A percentile compares a stretch with the other conserved stretches of the same genome.
Evolutionary conservation across 2,888 invertebrate genomes (phyloP).

Genomic region (Thysanoteuthis rhombus): DNA sequence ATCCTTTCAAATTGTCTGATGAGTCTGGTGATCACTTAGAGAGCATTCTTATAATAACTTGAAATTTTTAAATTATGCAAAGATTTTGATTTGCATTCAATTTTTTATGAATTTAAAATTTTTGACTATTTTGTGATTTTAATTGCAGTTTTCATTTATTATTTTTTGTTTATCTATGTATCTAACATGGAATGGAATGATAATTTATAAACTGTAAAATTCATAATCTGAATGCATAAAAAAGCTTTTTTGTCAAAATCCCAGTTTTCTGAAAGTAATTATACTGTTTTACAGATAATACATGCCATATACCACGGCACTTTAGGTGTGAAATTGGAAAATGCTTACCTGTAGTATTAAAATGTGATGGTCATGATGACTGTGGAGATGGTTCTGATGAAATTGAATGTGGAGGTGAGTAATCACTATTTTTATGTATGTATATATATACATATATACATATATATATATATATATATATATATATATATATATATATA

Average conservation of each 20-base stretch:
- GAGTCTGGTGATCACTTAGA: too few species aligned
- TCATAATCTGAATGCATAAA: neutral
- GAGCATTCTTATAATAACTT: too few species aligned
- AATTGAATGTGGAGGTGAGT: neutral
- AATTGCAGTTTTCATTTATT: too few species aligned
- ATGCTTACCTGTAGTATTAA: neutral
- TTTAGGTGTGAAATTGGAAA: neutral
- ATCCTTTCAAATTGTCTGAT: too few species aligned
- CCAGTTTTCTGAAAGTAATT: neutral
- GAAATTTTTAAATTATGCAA: too few species aligned
- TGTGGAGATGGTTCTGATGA: conserved; percentile 30
- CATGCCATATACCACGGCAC: neutral
- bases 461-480: neutral
- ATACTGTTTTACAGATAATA: neutral
- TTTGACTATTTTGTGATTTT: too few species aligned
- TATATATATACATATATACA: neutral
- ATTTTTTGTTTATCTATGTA: too few species aligned
- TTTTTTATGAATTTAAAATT: too few species aligned
- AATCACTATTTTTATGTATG: neutral
- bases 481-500: too few species aligned
- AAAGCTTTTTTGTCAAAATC: neutral
- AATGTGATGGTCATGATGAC: conserved; percentile 31
- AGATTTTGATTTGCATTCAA: too few species aligned
- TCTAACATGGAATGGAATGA: too few species aligned
- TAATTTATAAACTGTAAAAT: neutral